A percentile compares a stretch with the other conserved stretches of the same genome.
Conservation (phyloP, 2,888 invertebrate species). For the Bellardia bayeri region DNA sequence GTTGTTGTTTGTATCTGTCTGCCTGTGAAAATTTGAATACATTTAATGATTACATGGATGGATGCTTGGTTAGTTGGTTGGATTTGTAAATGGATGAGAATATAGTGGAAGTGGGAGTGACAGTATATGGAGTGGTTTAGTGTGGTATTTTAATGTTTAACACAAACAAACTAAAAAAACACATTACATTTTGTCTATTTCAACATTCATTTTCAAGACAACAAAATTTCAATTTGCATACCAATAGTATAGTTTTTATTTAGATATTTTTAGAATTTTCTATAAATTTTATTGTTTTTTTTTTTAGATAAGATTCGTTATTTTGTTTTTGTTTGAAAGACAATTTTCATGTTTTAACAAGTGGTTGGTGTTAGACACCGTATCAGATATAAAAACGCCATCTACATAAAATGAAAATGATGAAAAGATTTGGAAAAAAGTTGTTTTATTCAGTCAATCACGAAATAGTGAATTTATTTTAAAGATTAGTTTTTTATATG, state of each 20-base stretch:
- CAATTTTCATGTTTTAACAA: conserved; percentile 76
- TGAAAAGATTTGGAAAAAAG: conserved; percentile 76
- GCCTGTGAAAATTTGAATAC: neutral
- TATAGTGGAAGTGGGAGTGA: too few species aligned
- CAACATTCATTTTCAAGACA: conserved; percentile 48
- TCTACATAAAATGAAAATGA: conserved; percentile 75
- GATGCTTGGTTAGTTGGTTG: neutral
- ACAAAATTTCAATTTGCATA: conserved; percentile 70
- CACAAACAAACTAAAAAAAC: conserved; percentile 24
- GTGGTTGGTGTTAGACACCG: conserved; percentile 80
- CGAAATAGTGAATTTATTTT: conserved; percentile 36
- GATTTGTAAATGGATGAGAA: neutral
- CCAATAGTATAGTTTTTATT: conserved; percentile 67
- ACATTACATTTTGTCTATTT: conserved; percentile 33
- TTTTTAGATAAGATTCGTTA: conserved; percentile 41
- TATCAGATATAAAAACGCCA: conserved; percentile 81
- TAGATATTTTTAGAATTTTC: conserved; percentile 36
- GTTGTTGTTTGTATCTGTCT: neutral
- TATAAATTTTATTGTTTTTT: conserved; percentile 53
- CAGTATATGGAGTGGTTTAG: neutral
- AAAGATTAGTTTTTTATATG: conserved; percentile 12
- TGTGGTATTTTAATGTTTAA: neutral
- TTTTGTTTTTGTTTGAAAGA: conserved; percentile 27
- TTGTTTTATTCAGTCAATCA: conserved; percentile 57
- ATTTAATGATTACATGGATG: conserved; percentile 18